Base-by-base conservation (phyloP, 2,113 vertebrate genomes). In the Rhinopithecus roxellana region DNA sequence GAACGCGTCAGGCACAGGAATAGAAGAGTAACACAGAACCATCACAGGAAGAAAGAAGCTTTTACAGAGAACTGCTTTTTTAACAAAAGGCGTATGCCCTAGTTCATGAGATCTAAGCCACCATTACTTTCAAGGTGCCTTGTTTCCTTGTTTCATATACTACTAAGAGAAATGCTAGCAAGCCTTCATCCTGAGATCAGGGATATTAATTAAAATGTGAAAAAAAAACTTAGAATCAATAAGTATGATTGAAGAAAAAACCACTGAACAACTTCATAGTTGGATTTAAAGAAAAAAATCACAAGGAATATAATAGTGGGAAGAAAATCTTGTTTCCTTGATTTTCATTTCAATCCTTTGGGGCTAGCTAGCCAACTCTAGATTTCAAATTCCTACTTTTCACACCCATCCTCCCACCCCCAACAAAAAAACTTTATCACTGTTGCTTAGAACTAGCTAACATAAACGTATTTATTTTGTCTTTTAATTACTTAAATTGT, bases 401-500 rank as follows among this genome's bases (percentile, higher is more conserved):
- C 6, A 64, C 38, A 32, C 27, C 27, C 12, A 6, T 13, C 61
- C 5, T 6, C 12, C 27, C 25, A 4, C 27, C 12, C 40, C 18
- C 11, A 4, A 25, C 69, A 25, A 38, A 22, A 22, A 43, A 57
- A 82, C 3, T 52, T 59, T 77, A 9, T 90, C 25, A 35, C 25
- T 59, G 11, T 25, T 85, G 30, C 67, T 20, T 59, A 38, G 38
- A 64, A 45, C 40, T 93, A 52, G 72, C 52, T 78, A 55, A 57
- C 17, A 17, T 77, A 27, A 57, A 69, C 6, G 17, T 86, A 69
- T 20, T 74, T 81, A 67, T 93, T 90, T 92, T 70, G 40, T 90
- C 64, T 89, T 75, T 88, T 89, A 96, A 61, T 77, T 89, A 79
- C 5, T 74, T 82, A 83, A 89, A 25, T 86, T 93, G 35, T 93